Conservation (phyloP, 2,797 vertebrate species). For the Sebastes oblongus region DNA sequence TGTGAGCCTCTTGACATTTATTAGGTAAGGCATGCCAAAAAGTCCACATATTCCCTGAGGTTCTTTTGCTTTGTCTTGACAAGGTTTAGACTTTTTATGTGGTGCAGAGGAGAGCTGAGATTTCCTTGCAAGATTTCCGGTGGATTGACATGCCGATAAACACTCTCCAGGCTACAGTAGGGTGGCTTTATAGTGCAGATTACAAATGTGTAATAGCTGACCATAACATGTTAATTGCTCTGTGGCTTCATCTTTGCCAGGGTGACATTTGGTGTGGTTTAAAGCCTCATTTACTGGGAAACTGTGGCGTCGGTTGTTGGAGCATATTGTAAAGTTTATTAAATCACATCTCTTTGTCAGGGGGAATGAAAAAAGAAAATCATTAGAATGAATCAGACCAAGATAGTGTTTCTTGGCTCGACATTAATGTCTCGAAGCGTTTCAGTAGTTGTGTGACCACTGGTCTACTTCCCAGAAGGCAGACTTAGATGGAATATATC, state of each 20-base stretch:
- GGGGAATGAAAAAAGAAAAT: constrained; percentile 22
- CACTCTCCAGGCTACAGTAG: background rate
- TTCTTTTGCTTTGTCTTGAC: constrained; percentile 52
- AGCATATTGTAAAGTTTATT: constrained; percentile 36
- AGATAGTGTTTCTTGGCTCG: constrained; percentile 38
- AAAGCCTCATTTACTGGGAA: constrained; percentile 21
- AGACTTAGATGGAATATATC: constrained; percentile 54
- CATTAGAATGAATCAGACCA: constrained; percentile 31
- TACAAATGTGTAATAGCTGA: constrained; percentile 13
- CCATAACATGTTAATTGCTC: constrained; percentile 18
- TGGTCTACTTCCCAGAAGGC: constrained; percentile 57
- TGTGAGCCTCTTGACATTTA: constrained; percentile 62
- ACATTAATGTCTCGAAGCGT: constrained; percentile 28
- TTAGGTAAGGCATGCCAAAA: constrained; percentile 47
- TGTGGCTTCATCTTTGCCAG: constrained; percentile 18
- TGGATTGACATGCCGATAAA: constrained; percentile 16
- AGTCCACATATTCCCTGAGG: constrained; percentile 43
- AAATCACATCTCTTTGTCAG: constrained; percentile 39
- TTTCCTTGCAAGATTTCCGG: constrained; percentile 19
- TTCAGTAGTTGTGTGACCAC: constrained; percentile 39
- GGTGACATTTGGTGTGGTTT: constrained; percentile 30
- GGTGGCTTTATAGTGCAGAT: background rate
- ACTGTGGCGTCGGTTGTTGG: background rate
- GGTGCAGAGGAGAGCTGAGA: constrained; percentile 32
- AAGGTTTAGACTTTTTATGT: constrained; percentile 52